Evolutionary conservation across 2,888 invertebrate species (phyloP), one percentile per base, ranked within the genome.

Genomic region (Iphiclides podalirius): DNA sequence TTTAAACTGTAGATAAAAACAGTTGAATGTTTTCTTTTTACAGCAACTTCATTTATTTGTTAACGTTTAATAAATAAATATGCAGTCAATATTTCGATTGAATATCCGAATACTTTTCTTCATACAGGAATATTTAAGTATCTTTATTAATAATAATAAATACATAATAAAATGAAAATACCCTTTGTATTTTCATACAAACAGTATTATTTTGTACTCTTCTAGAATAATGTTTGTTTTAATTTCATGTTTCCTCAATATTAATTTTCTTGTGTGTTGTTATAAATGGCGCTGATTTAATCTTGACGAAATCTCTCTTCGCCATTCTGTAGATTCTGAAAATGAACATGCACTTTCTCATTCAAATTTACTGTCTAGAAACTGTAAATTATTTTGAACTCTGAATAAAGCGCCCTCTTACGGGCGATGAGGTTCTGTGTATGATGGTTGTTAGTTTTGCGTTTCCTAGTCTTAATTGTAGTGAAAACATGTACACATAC

Each of bases 281-380:
- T 50, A 35, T 44, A 44, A 40, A 50, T 43, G 34, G 44, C 38
- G 34, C 35, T 38, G 44, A 50, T 50, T 50, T 50, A 39, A 44
- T 44, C 39, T 39, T 50, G 34, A 44, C 49, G 39, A 50, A 50
- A 44, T 49, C 44, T 39, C 44, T 39, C 49, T 43, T 39, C 39
- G 43, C 48, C 33, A 31, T 37, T 33, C 37, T 26, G 43, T 33
- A 38, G 20, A 35, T 39, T 17, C 28, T 35, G 44, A 50, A 50
- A 44, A 50, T 44, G 39, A 50, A 35, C 49, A 50, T 50, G 49
- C 44, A 44, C 34, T 44, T 50, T 50, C 49, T 50, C 49, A 44
- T 50, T 50, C 28, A 50, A 44, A 50, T 50, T 44, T 39, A 50
- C 49, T 33, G 43, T 49, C 43, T 49, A 28, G 26, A 44, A 39